Percentiles rank a stretch among this genome's conserved stretches.
phyloP scores from a whole-genome alignment of 2,113 vertebrate genomes.

The Amblyopsis rosae region DNA sequence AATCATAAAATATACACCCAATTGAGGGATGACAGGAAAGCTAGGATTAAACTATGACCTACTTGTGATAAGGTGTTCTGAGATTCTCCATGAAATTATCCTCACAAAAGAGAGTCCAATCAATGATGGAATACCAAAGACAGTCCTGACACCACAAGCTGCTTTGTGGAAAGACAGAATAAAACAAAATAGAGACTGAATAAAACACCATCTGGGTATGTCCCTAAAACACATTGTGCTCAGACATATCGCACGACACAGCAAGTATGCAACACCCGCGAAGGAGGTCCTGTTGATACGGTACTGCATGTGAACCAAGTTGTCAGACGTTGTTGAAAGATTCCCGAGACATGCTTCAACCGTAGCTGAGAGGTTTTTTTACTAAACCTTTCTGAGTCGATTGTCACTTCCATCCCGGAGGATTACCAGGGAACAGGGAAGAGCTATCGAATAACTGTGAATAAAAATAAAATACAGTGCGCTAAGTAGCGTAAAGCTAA shows the following conservation, averaged over 20 bases:
- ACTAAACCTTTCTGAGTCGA: not conserved
- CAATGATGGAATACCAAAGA: too few species aligned
- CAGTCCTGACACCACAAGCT: not conserved
- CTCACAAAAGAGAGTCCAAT: not conserved
- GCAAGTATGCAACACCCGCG: not conserved
- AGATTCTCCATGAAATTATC: not conserved
- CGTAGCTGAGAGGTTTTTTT: not conserved
- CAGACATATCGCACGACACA: conserved; percentile 2
- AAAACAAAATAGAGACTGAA: not conserved
- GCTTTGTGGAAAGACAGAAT: not conserved
- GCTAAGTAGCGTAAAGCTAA: not conserved
- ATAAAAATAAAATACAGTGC: not conserved
- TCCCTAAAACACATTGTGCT: not conserved
- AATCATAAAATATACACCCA: too few species aligned
- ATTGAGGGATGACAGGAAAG: too few species aligned
- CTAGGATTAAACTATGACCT: too few species aligned
- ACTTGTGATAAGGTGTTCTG: not conserved
- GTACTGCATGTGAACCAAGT: not conserved
- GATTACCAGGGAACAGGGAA: conserved; percentile 1
- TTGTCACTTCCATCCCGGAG: not conserved
- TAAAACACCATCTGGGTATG: not conserved
- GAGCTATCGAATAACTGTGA: not conserved
- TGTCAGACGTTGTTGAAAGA: not conserved
- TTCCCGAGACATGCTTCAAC: not conserved
- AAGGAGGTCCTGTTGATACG: not conserved